Percentiles rank a stretch among this genome's conserved stretches.
Evolutionary conservation across 2,797 vertebrate genomes (phyloP).

Genomic region (Notamacropus eugenii): DNA sequence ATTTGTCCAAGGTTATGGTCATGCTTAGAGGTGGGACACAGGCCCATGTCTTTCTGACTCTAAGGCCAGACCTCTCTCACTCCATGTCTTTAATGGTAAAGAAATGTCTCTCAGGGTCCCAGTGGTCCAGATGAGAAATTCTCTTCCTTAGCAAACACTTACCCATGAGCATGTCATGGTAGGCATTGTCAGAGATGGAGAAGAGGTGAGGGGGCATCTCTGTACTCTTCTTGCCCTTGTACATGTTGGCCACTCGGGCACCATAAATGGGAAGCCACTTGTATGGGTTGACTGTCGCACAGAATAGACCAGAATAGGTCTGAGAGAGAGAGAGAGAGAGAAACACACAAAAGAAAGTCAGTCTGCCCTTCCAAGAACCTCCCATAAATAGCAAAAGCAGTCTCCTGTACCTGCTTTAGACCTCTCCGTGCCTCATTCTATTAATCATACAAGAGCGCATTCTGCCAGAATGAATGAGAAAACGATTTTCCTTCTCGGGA

Average conservation of each 20-base stretch:
- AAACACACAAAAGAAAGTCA: neutral
- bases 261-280: conserved; percentile 87
- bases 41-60: neutral
- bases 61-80: neutral
- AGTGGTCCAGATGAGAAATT: neutral
- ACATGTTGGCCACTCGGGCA: conserved; percentile 81
- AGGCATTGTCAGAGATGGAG: conserved; percentile 86
- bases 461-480: neutral
- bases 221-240: conserved; percentile 85
- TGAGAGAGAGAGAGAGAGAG: conserved; percentile 25
- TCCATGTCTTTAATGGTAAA: neutral
- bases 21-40: neutral
- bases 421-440: neutral
- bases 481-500: neutral
- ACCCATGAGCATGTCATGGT: conserved; percentile 86
- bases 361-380: neutral
- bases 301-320: conserved; percentile 87
- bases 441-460: neutral
- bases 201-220: conserved; percentile 87
- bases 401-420: neutral
- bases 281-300: conserved; percentile 85
- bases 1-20: neutral
- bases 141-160: conserved; percentile 18
- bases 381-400: neutral
- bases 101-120: neutral